Conservation (phyloP, 1,140 invertebrate species). For the Asbolus verrucosus region DNA sequence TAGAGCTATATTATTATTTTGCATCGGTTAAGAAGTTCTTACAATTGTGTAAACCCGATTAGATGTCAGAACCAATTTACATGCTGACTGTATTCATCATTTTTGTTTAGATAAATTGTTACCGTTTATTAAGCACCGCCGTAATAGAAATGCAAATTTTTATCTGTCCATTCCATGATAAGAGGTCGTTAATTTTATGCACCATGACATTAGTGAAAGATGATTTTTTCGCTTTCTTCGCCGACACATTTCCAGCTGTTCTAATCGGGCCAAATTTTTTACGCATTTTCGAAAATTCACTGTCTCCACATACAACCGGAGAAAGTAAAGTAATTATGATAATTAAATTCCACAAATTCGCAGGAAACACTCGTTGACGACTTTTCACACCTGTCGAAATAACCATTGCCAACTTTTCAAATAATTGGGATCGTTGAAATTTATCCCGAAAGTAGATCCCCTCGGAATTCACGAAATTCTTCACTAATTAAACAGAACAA, state of each 20-base stretch:
- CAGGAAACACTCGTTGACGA: slow-evolving; percentile 11
- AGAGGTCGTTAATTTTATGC: slow-evolving; percentile 5
- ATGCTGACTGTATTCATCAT: background rate
- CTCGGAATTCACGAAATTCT: slow-evolving; percentile 16
- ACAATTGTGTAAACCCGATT: slow-evolving; percentile 11
- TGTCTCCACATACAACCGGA: too few relatives aligned
- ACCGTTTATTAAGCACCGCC: background rate
- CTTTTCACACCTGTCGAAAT: slow-evolving; percentile 24
- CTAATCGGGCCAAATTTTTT: slow-evolving; percentile 1
- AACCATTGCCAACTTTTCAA: slow-evolving; percentile 11
- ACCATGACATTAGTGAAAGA: slow-evolving; percentile 9
- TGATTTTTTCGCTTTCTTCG: slow-evolving; percentile 19
- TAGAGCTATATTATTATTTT: too few relatives aligned
- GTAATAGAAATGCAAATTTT: slow-evolving; percentile 19
- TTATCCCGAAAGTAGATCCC: too few relatives aligned
- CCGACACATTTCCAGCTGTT: background rate
- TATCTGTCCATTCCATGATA: background rate
- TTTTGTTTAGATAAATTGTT: slow-evolving; percentile 21
- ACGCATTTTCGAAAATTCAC: too few relatives aligned
- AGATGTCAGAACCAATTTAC: slow-evolving; percentile 2
- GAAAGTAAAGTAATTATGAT: slow-evolving; percentile 14
- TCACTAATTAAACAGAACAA: slow-evolving; percentile 22
- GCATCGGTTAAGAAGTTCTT: too few relatives aligned
- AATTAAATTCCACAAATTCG: slow-evolving; percentile 11
- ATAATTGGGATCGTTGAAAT: slow-evolving; percentile 14